Base-by-base conservation (phyloP, 2,797 vertebrate genomes). In the Neostethus bicornis region DNA sequence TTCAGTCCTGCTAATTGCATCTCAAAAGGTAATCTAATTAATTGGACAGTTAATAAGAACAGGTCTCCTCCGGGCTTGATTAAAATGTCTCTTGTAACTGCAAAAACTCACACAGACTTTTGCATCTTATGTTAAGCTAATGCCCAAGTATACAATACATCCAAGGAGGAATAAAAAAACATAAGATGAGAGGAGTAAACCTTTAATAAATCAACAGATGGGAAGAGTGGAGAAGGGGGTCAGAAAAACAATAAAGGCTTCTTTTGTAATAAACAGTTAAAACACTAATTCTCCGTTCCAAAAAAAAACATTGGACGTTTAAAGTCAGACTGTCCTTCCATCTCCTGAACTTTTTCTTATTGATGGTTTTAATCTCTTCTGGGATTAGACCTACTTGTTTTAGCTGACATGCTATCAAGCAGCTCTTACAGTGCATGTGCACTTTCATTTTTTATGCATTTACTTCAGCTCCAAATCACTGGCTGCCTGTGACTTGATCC, bases 371-470 rank as follows among this genome's bases (percentile, higher is more conserved):
- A 21, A 13, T 43, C 5, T 45, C 14, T 45, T 45, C 8, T 16
- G 24, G 23, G 35, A 17, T 17, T 9, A 8, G 17, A 35, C 35
- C 16, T 10, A 38, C 16, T 26, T 8, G n/a, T 25, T 45, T 25
- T 45, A 8, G 7, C 2, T 2, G 24, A 25, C 7, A 45, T 9
- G 14, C 21, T 44, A 44, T 23, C 13, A n/a, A 25, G 20, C 14
- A 10, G 14, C 43, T 45, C 43, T n/a, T 8, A 28, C 21, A 14
- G 43, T 16, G 28, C 12, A 28, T 2, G 8, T 16, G 23, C 7
- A 17, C 24, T 26, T 45, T 45, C 35, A 38, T 38, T 38, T 45
- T 14, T 45, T n/a, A 25, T 17, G 24, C 24, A 45, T 26, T 45
- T 45, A 26, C 7, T 25, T 26, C 35, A 45, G 43, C 43, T 28